phyloP scores from a whole-genome alignment of 2,797 vertebrate genomes.

The Myotis daubentonii region DNA sequence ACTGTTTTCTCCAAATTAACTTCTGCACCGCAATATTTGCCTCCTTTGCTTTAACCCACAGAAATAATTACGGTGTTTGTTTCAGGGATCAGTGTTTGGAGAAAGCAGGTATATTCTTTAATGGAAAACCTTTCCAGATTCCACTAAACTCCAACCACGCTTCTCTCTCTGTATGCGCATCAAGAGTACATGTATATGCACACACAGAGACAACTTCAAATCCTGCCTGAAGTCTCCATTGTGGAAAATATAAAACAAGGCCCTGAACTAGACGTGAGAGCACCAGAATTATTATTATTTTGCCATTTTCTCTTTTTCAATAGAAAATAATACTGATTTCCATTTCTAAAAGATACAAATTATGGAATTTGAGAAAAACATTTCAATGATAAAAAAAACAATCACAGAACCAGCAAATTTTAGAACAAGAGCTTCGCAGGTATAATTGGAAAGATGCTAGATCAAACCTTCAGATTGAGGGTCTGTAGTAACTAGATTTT shows the following conservation, averaged over 20 bases:
- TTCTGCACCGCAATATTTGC: neutral
- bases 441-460: neutral
- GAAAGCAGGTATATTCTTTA: neutral
- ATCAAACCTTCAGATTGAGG: neutral
- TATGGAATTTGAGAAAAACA: slow-evolving; percentile 29
- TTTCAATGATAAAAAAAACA: neutral
- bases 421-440: neutral
- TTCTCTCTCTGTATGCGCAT: too few relatives aligned
- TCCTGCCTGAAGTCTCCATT: neutral
- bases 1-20: slow-evolving; percentile 15
- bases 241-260: neutral
- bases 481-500: neutral
- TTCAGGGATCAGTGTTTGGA: neutral
- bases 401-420: neutral
- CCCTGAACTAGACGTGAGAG: neutral
- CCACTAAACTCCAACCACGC: neutral
- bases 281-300: neutral
- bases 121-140: neutral
- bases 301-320: slow-evolving; percentile 34
- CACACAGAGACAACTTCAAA: neutral
- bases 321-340: neutral
- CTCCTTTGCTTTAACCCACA: neutral
- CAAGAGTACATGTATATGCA: neutral
- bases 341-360: neutral
- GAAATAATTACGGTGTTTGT: neutral